Base-by-base conservation (phyloP, 2,113 vertebrate species). In the Scortum barcoo region DNA sequence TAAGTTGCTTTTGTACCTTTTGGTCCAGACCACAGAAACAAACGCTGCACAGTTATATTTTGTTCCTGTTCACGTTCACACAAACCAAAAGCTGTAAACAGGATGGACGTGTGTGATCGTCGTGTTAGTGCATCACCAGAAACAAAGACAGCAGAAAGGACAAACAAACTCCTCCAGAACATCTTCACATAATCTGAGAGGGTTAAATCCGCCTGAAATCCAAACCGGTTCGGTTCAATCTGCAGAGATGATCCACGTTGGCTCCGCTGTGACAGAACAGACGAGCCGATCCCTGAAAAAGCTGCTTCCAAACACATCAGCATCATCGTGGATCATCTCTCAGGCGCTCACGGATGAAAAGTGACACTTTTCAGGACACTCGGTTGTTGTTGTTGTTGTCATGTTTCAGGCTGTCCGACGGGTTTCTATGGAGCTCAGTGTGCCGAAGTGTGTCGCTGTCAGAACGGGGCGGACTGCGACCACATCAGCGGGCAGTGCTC, bases 391-490 rank as follows among this genome's bases (percentile, higher is more conserved):
- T 80, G 2, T 72, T 24, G 13, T 6, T 71, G n/a, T n/a, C n/a
- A n/a, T n/a, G n/a, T 36, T 26, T 40, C 94, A 99, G 97, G 97
- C 60, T 99, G 97, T 86, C 95, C 97, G 0, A 84, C 96, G 11
- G 97, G 97, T 0, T 98, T 99, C 90, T 97, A 95, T 42, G 97
- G 97, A 1, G 91, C 94, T 26, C 95, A 93, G 80, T 99, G 97
- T 78, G 95, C 96, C n/a, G 96, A 94, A 0, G 95, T 97, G 73
- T 99, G 97, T 76, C 97, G 96, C 91, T 99, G 97, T 78, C 97
- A 99, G 95, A 98, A 99, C 0, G 97, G 97, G 2, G 97, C 97
- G 0, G 97, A 97, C 94, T 99, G 97, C 7, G 96, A 98, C 92
- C 97, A 97, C 92, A 84, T 97, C 87, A 93, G 86, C 0, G 97